Conservation (phyloP, 2,797 vertebrate genomes). For the Geotria australis region DNA sequence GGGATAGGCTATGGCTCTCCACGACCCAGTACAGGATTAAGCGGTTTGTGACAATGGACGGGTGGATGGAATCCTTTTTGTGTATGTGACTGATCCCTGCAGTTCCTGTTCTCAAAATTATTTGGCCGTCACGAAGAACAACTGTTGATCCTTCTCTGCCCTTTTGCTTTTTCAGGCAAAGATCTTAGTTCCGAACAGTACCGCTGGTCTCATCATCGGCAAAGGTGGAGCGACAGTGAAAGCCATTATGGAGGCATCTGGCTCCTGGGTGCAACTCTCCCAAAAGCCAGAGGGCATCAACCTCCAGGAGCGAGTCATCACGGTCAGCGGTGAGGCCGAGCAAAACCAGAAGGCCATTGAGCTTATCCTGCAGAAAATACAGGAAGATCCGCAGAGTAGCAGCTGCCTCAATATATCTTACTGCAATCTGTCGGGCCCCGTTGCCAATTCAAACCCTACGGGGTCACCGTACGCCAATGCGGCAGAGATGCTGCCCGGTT, state of each 20-base stretch:
- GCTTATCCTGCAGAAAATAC: slow-evolving; percentile 78
- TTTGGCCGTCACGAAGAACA: too few relatives aligned
- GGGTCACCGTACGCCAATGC: slow-evolving; percentile 72
- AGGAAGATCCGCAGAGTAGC: slow-evolving; percentile 77
- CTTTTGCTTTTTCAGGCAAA: slow-evolving; percentile 26
- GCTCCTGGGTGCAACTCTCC: slow-evolving; percentile 78
- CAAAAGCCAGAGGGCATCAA: slow-evolving; percentile 85
- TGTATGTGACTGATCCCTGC: too few relatives aligned
- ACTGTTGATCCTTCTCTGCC: too few relatives aligned
- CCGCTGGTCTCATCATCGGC: slow-evolving; percentile 67
- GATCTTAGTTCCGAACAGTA: slow-evolving; percentile 75
- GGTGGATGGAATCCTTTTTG: too few relatives aligned
- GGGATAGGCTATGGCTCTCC: too few relatives aligned
- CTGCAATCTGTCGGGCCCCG: slow-evolving; percentile 61
- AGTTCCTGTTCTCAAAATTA: too few relatives aligned
- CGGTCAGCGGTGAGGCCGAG: slow-evolving; percentile 14
- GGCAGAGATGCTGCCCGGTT: slow-evolving; percentile 40
- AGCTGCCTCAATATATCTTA: slow-evolving; percentile 87
- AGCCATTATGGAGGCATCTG: slow-evolving; percentile 76
- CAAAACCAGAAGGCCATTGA: slow-evolving; percentile 70
- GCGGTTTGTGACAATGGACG: too few relatives aligned
- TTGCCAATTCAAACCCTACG: slow-evolving; percentile 81
- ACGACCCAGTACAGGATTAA: too few relatives aligned
- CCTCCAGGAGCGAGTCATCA: background rate
- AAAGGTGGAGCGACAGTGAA: slow-evolving; percentile 72